These are phyloP conservation scores for Drosophila robusta DNA, from an alignment of 2,888 invertebrate species.

Conservation along the genomic window DNA sequence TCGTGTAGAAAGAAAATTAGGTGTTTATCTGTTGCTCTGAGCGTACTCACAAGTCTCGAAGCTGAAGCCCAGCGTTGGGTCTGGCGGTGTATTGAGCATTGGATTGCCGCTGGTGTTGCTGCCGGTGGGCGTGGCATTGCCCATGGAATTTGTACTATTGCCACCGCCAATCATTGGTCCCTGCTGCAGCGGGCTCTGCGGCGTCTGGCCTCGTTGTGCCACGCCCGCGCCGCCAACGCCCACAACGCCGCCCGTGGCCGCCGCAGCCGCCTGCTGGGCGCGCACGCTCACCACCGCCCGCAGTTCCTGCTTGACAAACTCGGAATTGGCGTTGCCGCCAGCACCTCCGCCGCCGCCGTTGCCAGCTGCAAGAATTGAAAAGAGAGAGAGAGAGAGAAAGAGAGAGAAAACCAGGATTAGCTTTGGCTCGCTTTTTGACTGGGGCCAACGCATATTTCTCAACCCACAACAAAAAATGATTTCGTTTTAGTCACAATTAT, in stretches of 20 bases:
- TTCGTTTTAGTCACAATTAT: conserved; percentile 66
- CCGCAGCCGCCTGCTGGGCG: conserved; percentile 86
- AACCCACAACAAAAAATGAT: conserved; percentile 35
- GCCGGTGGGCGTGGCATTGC: conserved; percentile 71
- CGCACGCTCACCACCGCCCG: conserved; percentile 95
- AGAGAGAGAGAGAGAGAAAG: no score
- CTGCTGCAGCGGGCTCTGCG: conserved; percentile 84
- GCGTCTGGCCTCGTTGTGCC: conserved; percentile 80
- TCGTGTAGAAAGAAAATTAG: no score
- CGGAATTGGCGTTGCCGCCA: conserved; percentile 88
- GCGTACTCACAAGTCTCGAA: conserved; percentile 84
- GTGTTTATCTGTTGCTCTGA: background rate
- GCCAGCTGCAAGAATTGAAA: conserved; percentile 61
- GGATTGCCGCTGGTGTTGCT: conserved; percentile 74
- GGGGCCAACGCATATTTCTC: background rate
- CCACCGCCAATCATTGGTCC: conserved; percentile 80
- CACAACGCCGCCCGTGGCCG: conserved; percentile 70
- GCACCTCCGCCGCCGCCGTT: conserved; percentile 48
- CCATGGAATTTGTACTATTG: conserved; percentile 83
- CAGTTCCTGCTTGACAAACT: conserved; percentile 96
- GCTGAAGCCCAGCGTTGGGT: conserved; percentile 83
- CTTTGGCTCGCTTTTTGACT: no score
- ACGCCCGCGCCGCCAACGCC: conserved; percentile 68
- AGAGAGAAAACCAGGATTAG: background rate
- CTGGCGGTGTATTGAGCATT: conserved; percentile 83